Evolutionary conservation across 2,113 vertebrate genomes (phyloP).

Genomic region (Nothoprocta pentlandii): DNA sequence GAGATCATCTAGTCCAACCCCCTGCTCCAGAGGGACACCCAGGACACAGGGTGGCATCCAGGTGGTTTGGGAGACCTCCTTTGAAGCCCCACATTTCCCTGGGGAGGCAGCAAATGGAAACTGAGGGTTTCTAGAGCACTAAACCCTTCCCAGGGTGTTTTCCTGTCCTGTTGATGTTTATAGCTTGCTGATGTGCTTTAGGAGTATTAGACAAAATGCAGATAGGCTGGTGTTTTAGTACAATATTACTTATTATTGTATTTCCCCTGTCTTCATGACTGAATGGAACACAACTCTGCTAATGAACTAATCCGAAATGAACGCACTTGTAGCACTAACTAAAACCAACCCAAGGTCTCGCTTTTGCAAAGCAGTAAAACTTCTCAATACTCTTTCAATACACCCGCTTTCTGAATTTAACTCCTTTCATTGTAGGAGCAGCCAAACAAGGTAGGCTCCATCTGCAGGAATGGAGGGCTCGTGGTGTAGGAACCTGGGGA

Average conservation of each 20-base stretch:
- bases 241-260: background rate
- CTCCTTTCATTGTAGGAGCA: background rate
- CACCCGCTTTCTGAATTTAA: background rate
- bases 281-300: background rate
- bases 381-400: background rate
- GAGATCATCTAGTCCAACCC: too few species aligned
- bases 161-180: background rate
- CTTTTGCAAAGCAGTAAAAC: background rate
- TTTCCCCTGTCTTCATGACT: background rate
- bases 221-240: background rate
- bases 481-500: background rate
- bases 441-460: rapidly evolving
- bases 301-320: background rate
- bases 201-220: background rate
- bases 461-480: background rate
- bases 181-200: background rate
- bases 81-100: background rate
- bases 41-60: too few species aligned
- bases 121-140: background rate
- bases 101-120: background rate
- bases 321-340: background rate
- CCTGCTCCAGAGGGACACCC: too few species aligned
- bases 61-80: too few species aligned
- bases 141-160: background rate
- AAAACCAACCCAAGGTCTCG: background rate